These are phyloP conservation scores for Falco concolor DNA, from an alignment of 2,797 vertebrate genomes.

Conservation along the genomic window DNA sequence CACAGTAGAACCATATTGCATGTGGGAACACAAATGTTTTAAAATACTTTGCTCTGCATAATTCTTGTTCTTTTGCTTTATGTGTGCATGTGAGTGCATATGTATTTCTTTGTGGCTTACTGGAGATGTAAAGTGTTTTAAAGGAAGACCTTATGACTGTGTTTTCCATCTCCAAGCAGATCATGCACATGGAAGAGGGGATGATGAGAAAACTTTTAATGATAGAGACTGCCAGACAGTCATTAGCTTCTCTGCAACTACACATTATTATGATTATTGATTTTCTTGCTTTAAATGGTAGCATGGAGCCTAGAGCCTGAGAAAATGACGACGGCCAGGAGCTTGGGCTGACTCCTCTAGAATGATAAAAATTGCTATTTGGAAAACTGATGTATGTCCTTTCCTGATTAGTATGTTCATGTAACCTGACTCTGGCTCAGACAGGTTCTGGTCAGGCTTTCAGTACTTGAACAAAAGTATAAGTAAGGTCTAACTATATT, in stretches of 20 bases:
- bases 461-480: background rate
- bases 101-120: background rate
- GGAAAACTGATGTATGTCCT: background rate
- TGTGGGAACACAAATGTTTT: slow-evolving; percentile 36
- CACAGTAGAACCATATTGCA: slow-evolving; percentile 16
- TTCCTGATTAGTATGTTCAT: background rate
- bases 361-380: background rate
- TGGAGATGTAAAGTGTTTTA: background rate
- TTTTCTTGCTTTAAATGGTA: background rate
- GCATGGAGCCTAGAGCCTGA: background rate
- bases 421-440: background rate
- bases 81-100: background rate
- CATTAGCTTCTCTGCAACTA: background rate
- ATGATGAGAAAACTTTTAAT: background rate
- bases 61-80: background rate
- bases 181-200: background rate
- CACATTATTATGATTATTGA: background rate
- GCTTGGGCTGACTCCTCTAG: background rate
- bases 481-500: background rate
- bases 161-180: background rate
- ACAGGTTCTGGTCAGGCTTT: background rate
- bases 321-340: background rate
- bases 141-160: background rate
- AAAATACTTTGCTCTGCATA: slow-evolving; percentile 19
- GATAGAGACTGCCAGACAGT: background rate